Conservation (phyloP, 2,888 invertebrate species). For the Eustalomyia histrio region DNA sequence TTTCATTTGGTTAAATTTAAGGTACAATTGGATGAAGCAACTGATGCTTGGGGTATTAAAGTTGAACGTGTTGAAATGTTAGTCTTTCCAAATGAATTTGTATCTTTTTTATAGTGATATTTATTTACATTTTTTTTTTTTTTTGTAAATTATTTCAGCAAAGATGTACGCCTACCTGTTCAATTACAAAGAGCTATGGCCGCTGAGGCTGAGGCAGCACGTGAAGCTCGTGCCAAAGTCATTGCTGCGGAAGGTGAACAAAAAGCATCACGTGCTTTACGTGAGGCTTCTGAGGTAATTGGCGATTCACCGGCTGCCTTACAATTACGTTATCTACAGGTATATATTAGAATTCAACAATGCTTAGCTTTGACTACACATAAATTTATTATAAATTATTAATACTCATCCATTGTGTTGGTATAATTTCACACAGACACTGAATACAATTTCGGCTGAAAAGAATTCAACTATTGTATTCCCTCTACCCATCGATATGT, state of each 20-base stretch:
- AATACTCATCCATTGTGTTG: conserved; percentile 25
- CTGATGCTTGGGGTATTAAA: conserved; percentile 96
- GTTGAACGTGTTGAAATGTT: conserved; percentile 98
- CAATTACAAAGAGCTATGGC: conserved; percentile 96
- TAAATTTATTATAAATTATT: conserved; percentile 44
- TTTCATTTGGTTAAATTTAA: conserved; percentile 67
- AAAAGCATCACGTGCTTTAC: conserved; percentile 92
- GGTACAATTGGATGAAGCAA: conserved; percentile 91
- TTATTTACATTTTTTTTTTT: conserved; percentile 9
- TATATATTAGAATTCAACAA: conserved; percentile 71
- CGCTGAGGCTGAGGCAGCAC: conserved; percentile 93
- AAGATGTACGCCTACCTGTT: conserved; percentile 92
- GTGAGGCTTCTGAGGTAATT: conserved; percentile 96
- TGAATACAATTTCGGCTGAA: conserved; percentile 96
- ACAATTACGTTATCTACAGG: conserved; percentile 94
- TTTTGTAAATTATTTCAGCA: conserved; percentile 31
- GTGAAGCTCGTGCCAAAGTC: conserved; percentile 94
- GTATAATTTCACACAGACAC: conserved; percentile 83
- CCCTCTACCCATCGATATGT: conserved; percentile 88
- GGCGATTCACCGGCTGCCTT: conserved; percentile 94
- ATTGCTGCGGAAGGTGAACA: conserved; percentile 97
- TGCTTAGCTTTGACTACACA: not conserved
- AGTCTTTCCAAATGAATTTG: conserved; percentile 79
- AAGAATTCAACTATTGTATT: conserved; percentile 98
- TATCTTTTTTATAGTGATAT: conserved; percentile 2